phyloP scores from a whole-genome alignment of 2,797 vertebrate species.

The Pitangus sulphuratus region DNA sequence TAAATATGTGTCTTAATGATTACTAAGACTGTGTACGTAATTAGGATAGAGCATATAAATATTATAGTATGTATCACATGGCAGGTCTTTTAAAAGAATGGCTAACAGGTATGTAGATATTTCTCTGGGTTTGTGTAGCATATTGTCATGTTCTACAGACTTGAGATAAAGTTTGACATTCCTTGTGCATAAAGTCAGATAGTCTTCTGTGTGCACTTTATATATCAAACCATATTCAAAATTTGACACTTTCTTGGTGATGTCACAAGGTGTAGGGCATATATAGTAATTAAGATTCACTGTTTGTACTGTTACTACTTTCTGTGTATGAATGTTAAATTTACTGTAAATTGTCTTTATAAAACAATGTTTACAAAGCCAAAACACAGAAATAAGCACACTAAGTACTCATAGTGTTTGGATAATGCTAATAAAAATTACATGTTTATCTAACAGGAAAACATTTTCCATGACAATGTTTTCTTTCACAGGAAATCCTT shows the following conservation, averaged over 20 bases:
- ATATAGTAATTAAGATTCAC: background rate
- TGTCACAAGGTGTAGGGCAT: background rate
- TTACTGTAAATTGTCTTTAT: background rate
- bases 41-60: background rate
- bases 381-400: slow-evolving; percentile 33
- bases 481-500: slow-evolving; percentile 24
- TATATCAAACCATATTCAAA: background rate
- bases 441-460: slow-evolving; percentile 9
- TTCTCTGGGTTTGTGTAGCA: background rate
- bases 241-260: background rate
- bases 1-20: slow-evolving; percentile 17
- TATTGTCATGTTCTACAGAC: background rate
- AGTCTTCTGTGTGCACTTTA: background rate
- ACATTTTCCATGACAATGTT: slow-evolving; percentile 12
- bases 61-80: background rate
- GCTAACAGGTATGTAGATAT: background rate
- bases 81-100: background rate
- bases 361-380: background rate
- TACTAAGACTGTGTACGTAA: background rate
- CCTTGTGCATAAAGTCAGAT: background rate
- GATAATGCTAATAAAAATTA: slow-evolving; percentile 32
- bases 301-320: background rate
- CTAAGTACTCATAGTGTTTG: slow-evolving; percentile 11
- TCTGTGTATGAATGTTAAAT: background rate
- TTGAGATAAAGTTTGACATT: background rate